Percentiles rank a stretch among this genome's conserved stretches.
Conservation (phyloP, 2,113 vertebrate genomes). For the Melanerpes formicivorus region DNA sequence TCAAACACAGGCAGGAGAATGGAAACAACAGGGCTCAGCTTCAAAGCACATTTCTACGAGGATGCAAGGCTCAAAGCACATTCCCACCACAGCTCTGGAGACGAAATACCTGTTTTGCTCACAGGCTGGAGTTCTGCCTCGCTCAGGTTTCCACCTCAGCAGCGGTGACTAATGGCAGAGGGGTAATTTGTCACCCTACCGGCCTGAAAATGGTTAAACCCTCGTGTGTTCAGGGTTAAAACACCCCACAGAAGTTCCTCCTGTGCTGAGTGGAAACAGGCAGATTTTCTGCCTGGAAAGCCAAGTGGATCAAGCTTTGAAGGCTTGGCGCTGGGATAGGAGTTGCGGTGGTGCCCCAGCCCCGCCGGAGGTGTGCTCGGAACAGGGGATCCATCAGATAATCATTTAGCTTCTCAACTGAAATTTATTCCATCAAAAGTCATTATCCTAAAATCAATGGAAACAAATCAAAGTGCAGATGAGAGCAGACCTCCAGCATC, state of each 20-base stretch:
- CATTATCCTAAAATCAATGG: slow-evolving; percentile 6
- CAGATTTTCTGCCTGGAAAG: slow-evolving; percentile 47
- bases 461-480: not conserved
- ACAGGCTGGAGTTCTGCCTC: not conserved
- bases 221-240: slow-evolving; percentile 29
- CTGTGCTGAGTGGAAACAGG: slow-evolving; percentile 42
- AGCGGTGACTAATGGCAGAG: fast-evolving
- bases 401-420: slow-evolving; percentile 1
- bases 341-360: no score
- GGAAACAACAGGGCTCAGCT: not conserved
- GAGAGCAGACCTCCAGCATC: not conserved
- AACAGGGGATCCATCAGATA: not conserved
- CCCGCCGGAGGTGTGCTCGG: no score
- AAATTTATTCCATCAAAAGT: not conserved
- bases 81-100: not conserved
- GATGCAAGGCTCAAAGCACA: not conserved
- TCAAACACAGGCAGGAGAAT: not conserved
- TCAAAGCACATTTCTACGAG: not conserved
- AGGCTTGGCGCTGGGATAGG: no score
- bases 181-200: not conserved
- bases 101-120: not conserved
- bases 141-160: not conserved
- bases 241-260: not conserved
- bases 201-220: slow-evolving; percentile 16
- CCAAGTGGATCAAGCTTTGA: no score